These are phyloP conservation scores for Copidosoma floridanum DNA, from an alignment of 1,140 invertebrate species.

Conservation along the genomic window DNA sequence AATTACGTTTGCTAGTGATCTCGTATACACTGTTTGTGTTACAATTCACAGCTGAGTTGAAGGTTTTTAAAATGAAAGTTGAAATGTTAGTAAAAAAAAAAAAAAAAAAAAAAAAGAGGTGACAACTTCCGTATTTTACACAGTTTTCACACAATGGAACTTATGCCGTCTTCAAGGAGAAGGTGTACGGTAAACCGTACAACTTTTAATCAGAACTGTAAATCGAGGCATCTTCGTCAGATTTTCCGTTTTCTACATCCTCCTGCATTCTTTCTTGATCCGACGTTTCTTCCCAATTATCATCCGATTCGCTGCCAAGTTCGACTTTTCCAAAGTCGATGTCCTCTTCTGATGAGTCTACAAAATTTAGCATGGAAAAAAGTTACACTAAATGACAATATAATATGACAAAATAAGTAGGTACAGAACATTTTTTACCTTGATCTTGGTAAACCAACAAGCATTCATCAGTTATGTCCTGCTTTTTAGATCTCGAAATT, in stretches of 20 bases:
- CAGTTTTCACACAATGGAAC: slow-evolving; percentile 14
- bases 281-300: slow-evolving; percentile 54
- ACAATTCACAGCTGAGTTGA: too few relatives aligned
- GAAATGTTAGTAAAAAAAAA: too few relatives aligned
- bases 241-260: slow-evolving; percentile 44
- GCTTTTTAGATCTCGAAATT: slow-evolving; percentile 51
- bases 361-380: background rate
- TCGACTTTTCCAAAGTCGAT: slow-evolving; percentile 44
- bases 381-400: too few relatives aligned
- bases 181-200: slow-evolving; percentile 5
- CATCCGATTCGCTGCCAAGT: slow-evolving; percentile 49
- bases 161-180: slow-evolving; percentile 1
- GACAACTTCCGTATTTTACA: slow-evolving; percentile 7
- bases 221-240: slow-evolving; percentile 41
- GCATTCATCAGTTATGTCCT: slow-evolving; percentile 50
- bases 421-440: slow-evolving; percentile 44
- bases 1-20: too few relatives aligned
- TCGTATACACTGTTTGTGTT: too few relatives aligned
- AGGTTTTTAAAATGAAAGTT: too few relatives aligned
- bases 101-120: slow-evolving; percentile 4
- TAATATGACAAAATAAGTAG: too few relatives aligned
- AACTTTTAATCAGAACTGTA: slow-evolving; percentile 33
- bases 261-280: slow-evolving; percentile 45
- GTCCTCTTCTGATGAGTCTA: slow-evolving; percentile 49
- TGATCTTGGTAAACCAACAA: slow-evolving; percentile 61